Conservation (phyloP, 2,888 invertebrate genomes). For the Melinopterus prodromus region DNA sequence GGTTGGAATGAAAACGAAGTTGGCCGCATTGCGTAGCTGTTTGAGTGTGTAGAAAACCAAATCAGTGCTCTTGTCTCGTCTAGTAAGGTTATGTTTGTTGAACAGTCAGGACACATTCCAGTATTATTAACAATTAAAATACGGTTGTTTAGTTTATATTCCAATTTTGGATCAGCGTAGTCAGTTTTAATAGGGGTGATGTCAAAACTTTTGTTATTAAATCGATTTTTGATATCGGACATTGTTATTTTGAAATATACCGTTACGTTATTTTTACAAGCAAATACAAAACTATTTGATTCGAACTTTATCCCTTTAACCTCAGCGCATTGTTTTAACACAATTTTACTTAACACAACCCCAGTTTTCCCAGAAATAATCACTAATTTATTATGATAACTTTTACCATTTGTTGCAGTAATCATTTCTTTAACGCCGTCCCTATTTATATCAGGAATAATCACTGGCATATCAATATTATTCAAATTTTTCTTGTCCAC, state of each 20-base stretch:
- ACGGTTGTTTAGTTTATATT: conserved; percentile 68
- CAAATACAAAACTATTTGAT: conserved; percentile 57
- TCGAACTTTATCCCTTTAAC: conserved; percentile 67
- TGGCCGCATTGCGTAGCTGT: conserved; percentile 77
- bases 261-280: conserved; percentile 63
- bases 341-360: conserved; percentile 69
- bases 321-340: conserved; percentile 67
- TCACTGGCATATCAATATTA: conserved; percentile 64
- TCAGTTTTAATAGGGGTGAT: conserved; percentile 41
- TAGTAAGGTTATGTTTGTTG: conserved; percentile 68
- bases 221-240: conserved; percentile 33
- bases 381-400: conserved; percentile 68
- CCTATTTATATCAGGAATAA: conserved; percentile 75
- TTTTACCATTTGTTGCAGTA: conserved; percentile 62
- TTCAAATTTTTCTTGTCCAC: conserved; percentile 61
- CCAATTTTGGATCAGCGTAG: conserved; percentile 54
- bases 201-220: conserved; percentile 34
- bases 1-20: conserved; percentile 71
- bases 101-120: conserved; percentile 76
- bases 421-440: conserved; percentile 77
- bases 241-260: conserved; percentile 31
- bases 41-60: conserved; percentile 68
- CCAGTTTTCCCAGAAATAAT: conserved; percentile 78
- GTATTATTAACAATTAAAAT: conserved; percentile 75
- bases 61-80: conserved; percentile 61